These are phyloP conservation scores for Characodon lateralis DNA, from an alignment of 2,797 vertebrate species.

Conservation along the genomic window DNA sequence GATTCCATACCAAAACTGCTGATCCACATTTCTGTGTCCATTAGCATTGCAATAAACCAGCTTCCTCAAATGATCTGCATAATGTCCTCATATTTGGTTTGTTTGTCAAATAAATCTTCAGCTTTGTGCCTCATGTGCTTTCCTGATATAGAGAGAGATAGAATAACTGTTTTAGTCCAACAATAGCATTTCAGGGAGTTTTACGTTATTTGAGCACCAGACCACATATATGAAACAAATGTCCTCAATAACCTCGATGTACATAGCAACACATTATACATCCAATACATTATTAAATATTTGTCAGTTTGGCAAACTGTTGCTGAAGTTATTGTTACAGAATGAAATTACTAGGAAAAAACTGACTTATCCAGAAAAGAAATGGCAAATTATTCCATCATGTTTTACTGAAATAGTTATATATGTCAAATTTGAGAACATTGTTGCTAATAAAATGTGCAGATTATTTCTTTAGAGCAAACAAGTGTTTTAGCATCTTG, in stretches of 20 bases:
- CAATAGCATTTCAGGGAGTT: slow-evolving; percentile 7
- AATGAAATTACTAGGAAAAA: neutral
- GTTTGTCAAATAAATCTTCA: slow-evolving; percentile 32
- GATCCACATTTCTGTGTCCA: slow-evolving; percentile 40
- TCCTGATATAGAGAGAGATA: slow-evolving; percentile 6
- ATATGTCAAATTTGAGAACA: too few species aligned
- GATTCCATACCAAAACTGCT: slow-evolving; percentile 48
- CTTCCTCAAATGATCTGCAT: slow-evolving; percentile 35
- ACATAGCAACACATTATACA: slow-evolving; percentile 10
- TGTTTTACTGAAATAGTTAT: neutral
- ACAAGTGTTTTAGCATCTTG: neutral
- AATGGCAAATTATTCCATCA: neutral
- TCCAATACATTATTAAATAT: neutral
- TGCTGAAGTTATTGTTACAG: neutral
- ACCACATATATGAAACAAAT: slow-evolving; percentile 22
- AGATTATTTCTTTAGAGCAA: neutral
- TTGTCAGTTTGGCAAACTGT: neutral
- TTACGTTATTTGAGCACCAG: slow-evolving; percentile 22
- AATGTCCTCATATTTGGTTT: slow-evolving; percentile 44
- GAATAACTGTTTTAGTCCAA: neutral
- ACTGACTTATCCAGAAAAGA: neutral
- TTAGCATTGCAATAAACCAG: slow-evolving; percentile 22
- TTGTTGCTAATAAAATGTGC: too few species aligned
- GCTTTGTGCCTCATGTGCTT: slow-evolving; percentile 34
- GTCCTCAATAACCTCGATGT: slow-evolving; percentile 20